Conservation (phyloP, 2,113 vertebrate species). For the Kryptolebias marmoratus region DNA sequence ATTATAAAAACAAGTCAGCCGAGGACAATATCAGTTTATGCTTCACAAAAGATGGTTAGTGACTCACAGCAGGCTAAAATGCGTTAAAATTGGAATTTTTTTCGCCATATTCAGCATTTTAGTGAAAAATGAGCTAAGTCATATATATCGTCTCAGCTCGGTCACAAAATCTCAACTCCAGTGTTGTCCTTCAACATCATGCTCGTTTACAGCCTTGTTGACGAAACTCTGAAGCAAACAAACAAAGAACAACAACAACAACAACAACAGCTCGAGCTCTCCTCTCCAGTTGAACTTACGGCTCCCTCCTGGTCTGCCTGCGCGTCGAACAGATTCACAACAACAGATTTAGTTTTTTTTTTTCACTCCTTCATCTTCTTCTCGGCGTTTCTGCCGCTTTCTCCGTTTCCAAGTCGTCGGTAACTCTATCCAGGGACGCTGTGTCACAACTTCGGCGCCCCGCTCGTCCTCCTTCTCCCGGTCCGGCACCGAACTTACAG, state of each 20-base stretch:
- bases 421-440: conserved; percentile 53
- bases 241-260: conserved; percentile 39
- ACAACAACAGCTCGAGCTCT: background rate
- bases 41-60: no score
- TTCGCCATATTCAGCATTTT: no score
- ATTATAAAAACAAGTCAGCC: no score
- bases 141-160: no score
- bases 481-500: background rate
- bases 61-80: no score
- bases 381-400: background rate
- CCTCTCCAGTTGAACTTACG: conserved; percentile 38
- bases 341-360: conserved; percentile 19
- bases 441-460: conserved; percentile 58
- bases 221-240: conserved; percentile 3
- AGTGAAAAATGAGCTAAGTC: no score
- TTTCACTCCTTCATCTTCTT: conserved; percentile 47
- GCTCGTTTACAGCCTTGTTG: conserved; percentile 21
- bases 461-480: background rate
- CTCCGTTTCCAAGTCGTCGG: conserved; percentile 11
- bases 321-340: background rate
- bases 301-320: conserved; percentile 16
- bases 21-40: no score
- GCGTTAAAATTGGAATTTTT: no score
- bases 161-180: no score
- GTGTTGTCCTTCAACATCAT: no score